Conservation (phyloP, 2,113 vertebrate species). For the Eurystomus gularis region DNA sequence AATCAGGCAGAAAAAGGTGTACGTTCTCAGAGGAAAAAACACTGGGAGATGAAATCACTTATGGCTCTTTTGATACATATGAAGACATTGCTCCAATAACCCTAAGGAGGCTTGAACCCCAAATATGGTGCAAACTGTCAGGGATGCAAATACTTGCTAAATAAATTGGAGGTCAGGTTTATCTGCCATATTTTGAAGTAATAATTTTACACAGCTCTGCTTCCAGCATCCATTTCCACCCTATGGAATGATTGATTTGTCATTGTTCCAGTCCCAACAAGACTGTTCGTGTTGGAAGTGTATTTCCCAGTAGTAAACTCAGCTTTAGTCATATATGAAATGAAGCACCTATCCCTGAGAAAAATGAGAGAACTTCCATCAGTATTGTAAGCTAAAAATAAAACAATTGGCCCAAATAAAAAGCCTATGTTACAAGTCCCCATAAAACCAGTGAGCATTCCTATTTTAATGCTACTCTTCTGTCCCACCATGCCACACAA, state of each 20-base stretch:
- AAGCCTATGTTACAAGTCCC: not conserved
- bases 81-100: not conserved
- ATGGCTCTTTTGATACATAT: not conserved
- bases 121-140: not conserved
- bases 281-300: not conserved
- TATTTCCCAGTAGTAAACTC: not conserved
- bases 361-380: not conserved
- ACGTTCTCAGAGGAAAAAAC: not conserved
- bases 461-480: not conserved
- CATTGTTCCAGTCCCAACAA: slow-evolving; percentile 3
- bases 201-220: not conserved
- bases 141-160: not conserved
- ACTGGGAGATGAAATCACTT: not conserved
- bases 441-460: not conserved
- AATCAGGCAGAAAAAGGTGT: not conserved
- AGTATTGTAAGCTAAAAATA: not conserved
- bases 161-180: not conserved
- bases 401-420: not conserved
- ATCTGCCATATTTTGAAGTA: not conserved
- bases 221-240: not conserved
- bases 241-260: slow-evolving; percentile 9
- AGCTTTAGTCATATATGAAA: slow-evolving; percentile 9
- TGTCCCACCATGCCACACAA: not conserved
- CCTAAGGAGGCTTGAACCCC: not conserved
- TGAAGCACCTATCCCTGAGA: not conserved